Evolutionary conservation across 2,797 vertebrate genomes (phyloP).

Genomic region (Vireo griseus): DNA sequence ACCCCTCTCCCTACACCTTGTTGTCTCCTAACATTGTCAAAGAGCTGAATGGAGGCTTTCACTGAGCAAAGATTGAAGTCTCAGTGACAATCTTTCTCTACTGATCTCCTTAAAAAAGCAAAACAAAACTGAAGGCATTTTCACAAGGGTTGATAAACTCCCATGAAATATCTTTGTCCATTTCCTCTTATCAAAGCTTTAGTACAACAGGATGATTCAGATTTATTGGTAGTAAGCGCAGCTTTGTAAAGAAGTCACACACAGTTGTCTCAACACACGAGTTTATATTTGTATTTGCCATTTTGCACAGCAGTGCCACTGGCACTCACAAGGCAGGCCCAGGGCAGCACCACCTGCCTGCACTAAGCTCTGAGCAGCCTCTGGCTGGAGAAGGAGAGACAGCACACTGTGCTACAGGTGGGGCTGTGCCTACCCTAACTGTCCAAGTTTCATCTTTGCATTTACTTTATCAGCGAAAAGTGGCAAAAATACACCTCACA

Average conservation of each 20-base stretch:
- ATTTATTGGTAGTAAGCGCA: not conserved
- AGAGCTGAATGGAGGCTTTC: not conserved
- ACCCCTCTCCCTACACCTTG: not conserved
- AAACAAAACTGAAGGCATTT: not conserved
- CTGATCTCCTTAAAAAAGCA: not conserved
- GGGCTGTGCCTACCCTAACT: not conserved
- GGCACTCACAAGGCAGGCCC: not conserved
- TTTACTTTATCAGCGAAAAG: not conserved
- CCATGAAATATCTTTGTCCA: no score
- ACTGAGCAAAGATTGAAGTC: not conserved
- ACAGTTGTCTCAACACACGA: not conserved
- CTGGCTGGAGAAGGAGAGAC: not conserved
- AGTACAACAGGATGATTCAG: not conserved
- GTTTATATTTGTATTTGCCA: not conserved
- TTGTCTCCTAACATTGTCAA: not conserved
- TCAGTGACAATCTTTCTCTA: not conserved
- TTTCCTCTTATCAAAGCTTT: not conserved
- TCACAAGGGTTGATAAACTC: not conserved
- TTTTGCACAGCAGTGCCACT: not conserved
- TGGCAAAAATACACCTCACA: not conserved
- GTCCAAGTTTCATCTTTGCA: not conserved
- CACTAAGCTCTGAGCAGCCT: not conserved
- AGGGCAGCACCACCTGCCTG: rapidly evolving
- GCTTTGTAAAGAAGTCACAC: not conserved
- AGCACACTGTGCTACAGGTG: not conserved